Base-by-base conservation (phyloP, 2,797 vertebrate genomes). In the Girardinus metallicus region DNA sequence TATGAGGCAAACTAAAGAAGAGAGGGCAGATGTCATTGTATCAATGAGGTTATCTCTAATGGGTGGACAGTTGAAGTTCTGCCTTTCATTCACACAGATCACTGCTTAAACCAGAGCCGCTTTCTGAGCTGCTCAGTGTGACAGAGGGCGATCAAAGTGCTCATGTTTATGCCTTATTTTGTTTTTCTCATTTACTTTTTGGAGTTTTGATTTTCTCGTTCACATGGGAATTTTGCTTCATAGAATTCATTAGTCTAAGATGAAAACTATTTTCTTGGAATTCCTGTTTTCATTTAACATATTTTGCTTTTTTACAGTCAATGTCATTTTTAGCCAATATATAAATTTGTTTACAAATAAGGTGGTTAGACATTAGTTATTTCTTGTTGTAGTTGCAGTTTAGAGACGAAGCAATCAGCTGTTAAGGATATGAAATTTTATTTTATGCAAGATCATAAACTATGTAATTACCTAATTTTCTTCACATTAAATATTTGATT, bases 1-100 rank as follows among this genome's bases (percentile, higher is more conserved):
- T 86, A 92, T 90, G 91, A 90, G 85, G 39, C 62, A 74, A 80
- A 82, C 88, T 74, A 75, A 86, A 83, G 84, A 85, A 70, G 68
- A 88, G 85, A 81, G 90, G 83, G 72, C 88, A 86, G 91, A 93
- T 91, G 91, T 91, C 88, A 85, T 87, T 88, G 80, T 87, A 84
- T 92, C 88, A 89, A 89, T 88, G 83, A 92, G 86, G 82, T 94
- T 93, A 92, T 90, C 84, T 80, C 86, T 92, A 90, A 94, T 95
- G 95, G 93, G 96, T 95, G 93, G 90, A 88, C 91, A 86, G 94
- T 94, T 84, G 80, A 88, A 83, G 89, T 91, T 88, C 87, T 85
- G 88, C 94, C 90, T 87, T 92, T 90, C 89, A 89, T 90, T 90
- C 83, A 89, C 82, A 85, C 81, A 46, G 47, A 83, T 80, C 79